Conservation (phyloP, 1,140 invertebrate genomes). For the Oryctes rhinoceros region DNA sequence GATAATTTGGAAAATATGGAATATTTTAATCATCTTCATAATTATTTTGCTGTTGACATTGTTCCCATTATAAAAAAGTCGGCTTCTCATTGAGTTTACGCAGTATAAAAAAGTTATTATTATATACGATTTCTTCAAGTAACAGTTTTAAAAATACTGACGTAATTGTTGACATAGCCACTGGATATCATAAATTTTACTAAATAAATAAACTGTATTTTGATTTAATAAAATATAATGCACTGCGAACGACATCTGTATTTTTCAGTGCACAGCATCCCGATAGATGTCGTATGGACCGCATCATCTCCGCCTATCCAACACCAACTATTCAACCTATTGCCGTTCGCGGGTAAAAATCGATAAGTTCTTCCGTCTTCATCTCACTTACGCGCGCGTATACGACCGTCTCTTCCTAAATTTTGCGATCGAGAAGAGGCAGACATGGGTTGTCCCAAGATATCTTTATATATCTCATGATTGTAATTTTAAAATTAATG, state of each 20-base stretch:
- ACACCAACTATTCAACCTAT: constrained; percentile 10
- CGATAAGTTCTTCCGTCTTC: constrained; percentile 11
- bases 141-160: background rate
- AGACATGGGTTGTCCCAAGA: constrained; percentile 31
- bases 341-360: constrained; percentile 27
- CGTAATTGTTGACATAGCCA: background rate
- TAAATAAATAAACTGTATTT: background rate
- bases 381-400: background rate
- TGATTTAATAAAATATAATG: background rate
- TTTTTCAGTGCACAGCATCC: background rate
- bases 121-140: background rate
- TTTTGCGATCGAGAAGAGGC: constrained; percentile 31
- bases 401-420: constrained; percentile 23
- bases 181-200: background rate
- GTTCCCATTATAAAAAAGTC: too few species aligned
- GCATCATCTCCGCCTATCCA: constrained; percentile 27
- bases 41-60: too few species aligned
- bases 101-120: too few species aligned
- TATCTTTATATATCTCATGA: constrained; percentile 33
- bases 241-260: background rate
- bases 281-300: background rate
- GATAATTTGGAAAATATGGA: too few species aligned
- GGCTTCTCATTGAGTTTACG: too few species aligned
- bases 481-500: constrained; percentile 33
- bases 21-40: too few species aligned